Evolutionary conservation across 2,113 vertebrate species (phyloP).

Genomic region (Oriolus oriolus): DNA sequence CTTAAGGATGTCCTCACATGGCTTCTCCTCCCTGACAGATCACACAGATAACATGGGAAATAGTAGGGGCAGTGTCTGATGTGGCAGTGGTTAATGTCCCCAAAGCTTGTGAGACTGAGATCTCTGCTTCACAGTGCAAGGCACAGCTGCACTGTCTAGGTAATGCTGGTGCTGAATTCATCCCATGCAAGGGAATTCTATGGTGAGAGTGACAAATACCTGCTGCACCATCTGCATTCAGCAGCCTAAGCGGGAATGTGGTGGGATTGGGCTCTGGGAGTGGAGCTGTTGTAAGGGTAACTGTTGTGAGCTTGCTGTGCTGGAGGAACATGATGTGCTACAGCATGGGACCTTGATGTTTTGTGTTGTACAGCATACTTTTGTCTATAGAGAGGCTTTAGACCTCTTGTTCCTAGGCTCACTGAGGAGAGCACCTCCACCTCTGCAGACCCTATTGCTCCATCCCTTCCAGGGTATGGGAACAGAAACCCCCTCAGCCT

Average conservation of each 20-base stretch:
- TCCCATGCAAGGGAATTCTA: background rate
- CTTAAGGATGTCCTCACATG: background rate
- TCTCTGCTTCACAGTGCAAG: background rate
- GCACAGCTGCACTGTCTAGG: fast-evolving
- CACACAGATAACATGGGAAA: background rate
- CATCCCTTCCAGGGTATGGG: background rate
- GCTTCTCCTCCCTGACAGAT: background rate
- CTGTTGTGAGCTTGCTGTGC: background rate
- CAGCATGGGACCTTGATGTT: background rate
- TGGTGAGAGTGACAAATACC: background rate
- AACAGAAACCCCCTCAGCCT: background rate
- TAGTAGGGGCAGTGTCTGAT: background rate
- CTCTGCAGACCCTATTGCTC: background rate
- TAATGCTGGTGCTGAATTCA: background rate
- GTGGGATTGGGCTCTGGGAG: background rate
- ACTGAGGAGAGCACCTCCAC: background rate
- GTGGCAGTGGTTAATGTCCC: background rate
- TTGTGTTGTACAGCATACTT: background rate
- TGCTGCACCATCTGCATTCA: background rate
- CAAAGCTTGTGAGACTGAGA: background rate
- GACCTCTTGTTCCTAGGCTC: background rate
- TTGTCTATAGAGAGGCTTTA: background rate
- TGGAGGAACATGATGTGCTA: background rate
- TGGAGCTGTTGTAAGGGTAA: background rate
- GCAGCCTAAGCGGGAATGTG: background rate